Conservation (phyloP, 1,140 invertebrate species). For the Drosophila hydei region DNA sequence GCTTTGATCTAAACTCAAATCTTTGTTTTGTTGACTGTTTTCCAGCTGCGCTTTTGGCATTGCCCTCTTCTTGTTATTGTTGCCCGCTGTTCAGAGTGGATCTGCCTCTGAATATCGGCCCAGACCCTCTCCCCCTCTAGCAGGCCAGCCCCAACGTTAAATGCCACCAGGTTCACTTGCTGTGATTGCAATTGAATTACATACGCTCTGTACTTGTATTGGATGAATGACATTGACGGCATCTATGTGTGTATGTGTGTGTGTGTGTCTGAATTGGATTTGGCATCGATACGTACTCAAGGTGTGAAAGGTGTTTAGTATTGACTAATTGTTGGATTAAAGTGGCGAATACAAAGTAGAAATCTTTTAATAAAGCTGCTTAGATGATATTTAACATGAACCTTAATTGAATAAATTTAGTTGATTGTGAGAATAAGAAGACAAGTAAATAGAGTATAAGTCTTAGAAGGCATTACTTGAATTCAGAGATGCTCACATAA, state of each 20-base stretch:
- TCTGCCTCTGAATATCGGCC: constrained; percentile 58
- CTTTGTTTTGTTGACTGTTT: constrained; percentile 67
- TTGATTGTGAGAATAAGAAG: too few species aligned
- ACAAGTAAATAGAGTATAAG: too few species aligned
- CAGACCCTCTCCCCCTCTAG: neutral
- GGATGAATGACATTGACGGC: constrained; percentile 67
- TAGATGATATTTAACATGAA: neutral
- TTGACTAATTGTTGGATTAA: constrained; percentile 78
- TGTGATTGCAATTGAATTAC: constrained; percentile 76
- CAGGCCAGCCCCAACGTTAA: constrained; percentile 47
- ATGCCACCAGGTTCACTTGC: constrained; percentile 79
- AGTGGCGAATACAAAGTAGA: constrained; percentile 68
- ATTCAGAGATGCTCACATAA: too few species aligned
- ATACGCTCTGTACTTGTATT: constrained; percentile 47
- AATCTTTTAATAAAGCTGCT: neutral
- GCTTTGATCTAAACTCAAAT: constrained; percentile 80
- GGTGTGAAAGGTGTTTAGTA: constrained; percentile 77
- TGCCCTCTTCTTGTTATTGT: constrained; percentile 53
- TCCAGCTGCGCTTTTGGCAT: constrained; percentile 65
- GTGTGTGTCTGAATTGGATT: constrained; percentile 23
- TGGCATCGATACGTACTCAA: constrained; percentile 40
- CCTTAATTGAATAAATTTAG: too few species aligned
- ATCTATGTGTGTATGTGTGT: constrained; percentile 20
- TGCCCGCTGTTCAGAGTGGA: constrained; percentile 37
- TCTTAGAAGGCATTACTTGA: too few species aligned